Base-by-base conservation (phyloP, 2,113 vertebrate genomes). In the Callocephalon fimbriatum region DNA sequence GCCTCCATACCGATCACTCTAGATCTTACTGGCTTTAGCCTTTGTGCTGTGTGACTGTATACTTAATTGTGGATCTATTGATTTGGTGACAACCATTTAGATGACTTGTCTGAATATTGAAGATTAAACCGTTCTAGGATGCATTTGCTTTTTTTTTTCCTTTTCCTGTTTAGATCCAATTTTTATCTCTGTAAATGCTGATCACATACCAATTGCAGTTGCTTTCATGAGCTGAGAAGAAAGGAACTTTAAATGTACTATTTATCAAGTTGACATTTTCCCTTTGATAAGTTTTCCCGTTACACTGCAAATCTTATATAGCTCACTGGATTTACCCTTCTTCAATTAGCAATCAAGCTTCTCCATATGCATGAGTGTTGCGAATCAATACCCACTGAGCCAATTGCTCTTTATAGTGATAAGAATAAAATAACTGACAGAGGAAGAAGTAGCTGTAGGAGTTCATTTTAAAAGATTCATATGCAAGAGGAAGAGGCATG, bases 211-310 rank as follows among this genome's bases (percentile, higher is more conserved):
- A 48, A 40, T 47, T 21, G 3, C n/a, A 62, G 25, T 29, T 86
- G n/a, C 90, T 71, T 79, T 79, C 76, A 81, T 31, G 68, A 63
- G 47, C 13, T 54, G 29, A 82, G 20, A 19, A n/a, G 25, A 91
- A 94, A 80, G 65, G 59, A 90, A 44, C 14, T 83, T 47, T 76
- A 90, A 80, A 81, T 72, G 26, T 16, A 31, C 31, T 79, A 50
- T 96, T 93, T 81, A 88, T 95, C 88, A 93, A 72, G 14, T 17
- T 86, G 51, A 93, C 88, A 44, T 48, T 90, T 97, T 94, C 74
- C 47, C 71, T 93, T 95, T 82, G 79, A 42, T 72, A 91, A 62
- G 13, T 82, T 92, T 82, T 95, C 13, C 9, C 8, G 1, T 66
- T 76, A 48, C 9, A 29, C 58, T 58, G 37, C 45, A 88, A 79